A percentile compares a stretch with the other conserved stretches of the same genome.
Evolutionary conservation across 2,113 vertebrate genomes (phyloP).

Genomic region (Onychorhynchus coronatus): DNA sequence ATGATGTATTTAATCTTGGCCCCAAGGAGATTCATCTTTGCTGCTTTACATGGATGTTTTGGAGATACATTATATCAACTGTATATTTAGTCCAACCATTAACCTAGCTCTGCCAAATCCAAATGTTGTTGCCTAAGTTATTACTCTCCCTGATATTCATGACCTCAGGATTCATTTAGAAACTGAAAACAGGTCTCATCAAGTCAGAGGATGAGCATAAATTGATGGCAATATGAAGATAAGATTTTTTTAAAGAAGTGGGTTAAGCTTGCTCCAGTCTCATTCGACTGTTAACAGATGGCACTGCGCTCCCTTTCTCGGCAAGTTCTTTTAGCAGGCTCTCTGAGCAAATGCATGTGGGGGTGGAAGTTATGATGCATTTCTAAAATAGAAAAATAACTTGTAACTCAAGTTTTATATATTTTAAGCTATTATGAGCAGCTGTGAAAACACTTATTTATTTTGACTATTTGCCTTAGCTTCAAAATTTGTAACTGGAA

Average conservation of each 20-base stretch:
- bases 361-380: conserved; percentile 59
- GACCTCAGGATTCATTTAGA: background rate
- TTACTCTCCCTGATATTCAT: background rate
- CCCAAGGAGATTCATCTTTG: background rate
- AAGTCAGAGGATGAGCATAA: background rate
- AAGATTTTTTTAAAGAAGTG: background rate
- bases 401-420: conserved; percentile 25
- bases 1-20: background rate
- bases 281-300: background rate
- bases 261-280: background rate
- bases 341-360: conserved; percentile 1
- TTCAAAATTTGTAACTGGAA: conserved; percentile 33
- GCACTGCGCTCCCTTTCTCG: background rate
- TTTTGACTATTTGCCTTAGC: conserved; percentile 50
- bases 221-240: background rate
- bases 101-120: background rate
- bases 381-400: conserved; percentile 39
- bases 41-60: background rate
- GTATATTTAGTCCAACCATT: background rate
- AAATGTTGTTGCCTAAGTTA: background rate
- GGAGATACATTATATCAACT: background rate
- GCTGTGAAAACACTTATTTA: conserved; percentile 65
- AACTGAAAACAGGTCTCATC: background rate
- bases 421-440: conserved; percentile 44
- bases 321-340: conserved; percentile 26